These are phyloP conservation scores for Steinernema carpocapsae DNA, from an alignment of 2,888 invertebrate species.

Conservation along the genomic window DNA sequence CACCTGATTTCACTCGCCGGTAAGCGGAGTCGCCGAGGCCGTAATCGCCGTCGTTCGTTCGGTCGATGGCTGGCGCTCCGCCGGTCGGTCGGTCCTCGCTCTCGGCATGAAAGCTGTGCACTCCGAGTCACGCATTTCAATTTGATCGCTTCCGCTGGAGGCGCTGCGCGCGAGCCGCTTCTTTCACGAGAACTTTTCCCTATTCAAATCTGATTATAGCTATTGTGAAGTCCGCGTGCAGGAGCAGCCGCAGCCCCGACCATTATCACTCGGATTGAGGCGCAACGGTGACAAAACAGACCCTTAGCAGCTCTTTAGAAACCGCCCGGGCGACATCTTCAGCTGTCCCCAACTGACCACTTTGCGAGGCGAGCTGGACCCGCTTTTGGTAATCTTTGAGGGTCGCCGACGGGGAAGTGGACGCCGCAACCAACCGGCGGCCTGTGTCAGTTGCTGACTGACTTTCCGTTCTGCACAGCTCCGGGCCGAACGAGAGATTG, in stretches of 20 bases:
- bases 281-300: no score
- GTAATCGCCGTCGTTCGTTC: constrained; percentile 1
- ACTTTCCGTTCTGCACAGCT: neutral
- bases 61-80: neutral
- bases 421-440: neutral
- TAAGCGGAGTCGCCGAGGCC: neutral
- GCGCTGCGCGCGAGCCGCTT: constrained; percentile 17
- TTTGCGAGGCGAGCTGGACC: no score
- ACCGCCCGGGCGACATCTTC: no score
- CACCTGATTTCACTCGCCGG: constrained; percentile 33
- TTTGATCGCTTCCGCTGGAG: constrained; percentile 30
- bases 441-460: constrained; percentile 18
- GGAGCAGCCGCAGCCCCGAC: neutral
- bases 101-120: no score
- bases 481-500: neutral
- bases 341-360: no score
- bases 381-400: no score
- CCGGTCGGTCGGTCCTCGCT: neutral
- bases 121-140: constrained; percentile 18
- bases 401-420: no score
- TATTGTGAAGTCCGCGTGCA: constrained; percentile 12
- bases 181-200: constrained; percentile 21
- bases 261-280: no score
- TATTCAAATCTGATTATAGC: constrained; percentile 30
- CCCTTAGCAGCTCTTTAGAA: no score